phyloP scores from a whole-genome alignment of 2,113 vertebrate species.

The Phyllostomus discolor region DNA sequence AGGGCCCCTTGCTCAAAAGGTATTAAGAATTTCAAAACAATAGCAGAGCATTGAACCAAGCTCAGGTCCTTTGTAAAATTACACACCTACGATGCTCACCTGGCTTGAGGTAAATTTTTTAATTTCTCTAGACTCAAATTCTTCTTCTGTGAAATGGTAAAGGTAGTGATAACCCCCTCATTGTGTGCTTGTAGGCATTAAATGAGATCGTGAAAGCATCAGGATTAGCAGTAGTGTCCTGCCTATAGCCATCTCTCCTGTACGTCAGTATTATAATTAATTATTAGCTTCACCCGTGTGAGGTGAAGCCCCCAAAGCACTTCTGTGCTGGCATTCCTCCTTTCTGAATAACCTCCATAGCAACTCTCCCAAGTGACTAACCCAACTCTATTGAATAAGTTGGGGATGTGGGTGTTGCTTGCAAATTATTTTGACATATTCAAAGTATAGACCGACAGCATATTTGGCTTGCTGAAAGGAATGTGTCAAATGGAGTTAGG shows the following conservation, averaged over 20 bases:
- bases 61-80: not conserved
- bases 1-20: not conserved
- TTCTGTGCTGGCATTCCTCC: not conserved
- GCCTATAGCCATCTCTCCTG: not conserved
- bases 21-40: not conserved
- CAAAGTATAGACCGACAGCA: constrained; percentile 63
- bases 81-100: fast-evolving
- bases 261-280: not conserved
- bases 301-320: not conserved
- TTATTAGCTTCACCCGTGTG: not conserved
- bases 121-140: not conserved
- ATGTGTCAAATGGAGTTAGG: constrained; percentile 65
- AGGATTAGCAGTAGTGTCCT: not conserved
- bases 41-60: not conserved
- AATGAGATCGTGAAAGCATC: not conserved
- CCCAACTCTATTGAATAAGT: constrained; percentile 12
- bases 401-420: constrained; percentile 52
- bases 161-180: not conserved
- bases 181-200: not conserved
- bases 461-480: constrained; percentile 61
- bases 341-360: constrained; percentile 36
- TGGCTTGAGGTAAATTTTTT: not conserved
- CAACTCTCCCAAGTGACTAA: constrained; percentile 62
- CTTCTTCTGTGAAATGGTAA: not conserved
- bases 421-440: constrained; percentile 65